Conservation (phyloP, 2,797 vertebrate species). For the Vultur gryphus region DNA sequence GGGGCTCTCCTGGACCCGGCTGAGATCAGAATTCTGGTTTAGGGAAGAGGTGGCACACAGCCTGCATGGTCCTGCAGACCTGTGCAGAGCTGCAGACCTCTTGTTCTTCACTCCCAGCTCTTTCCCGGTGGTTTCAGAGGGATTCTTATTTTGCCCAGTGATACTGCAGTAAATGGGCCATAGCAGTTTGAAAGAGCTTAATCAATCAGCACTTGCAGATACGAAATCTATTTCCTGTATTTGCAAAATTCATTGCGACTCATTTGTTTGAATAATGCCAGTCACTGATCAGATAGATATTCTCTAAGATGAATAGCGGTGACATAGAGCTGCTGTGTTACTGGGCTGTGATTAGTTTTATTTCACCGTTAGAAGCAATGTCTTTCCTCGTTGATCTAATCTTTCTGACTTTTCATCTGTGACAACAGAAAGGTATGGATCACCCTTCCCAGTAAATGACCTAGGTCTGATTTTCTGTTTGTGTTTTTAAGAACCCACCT, state of each 20-base stretch:
- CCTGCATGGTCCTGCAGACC: not conserved
- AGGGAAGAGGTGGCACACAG: not conserved
- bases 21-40: not conserved
- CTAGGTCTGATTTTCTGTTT: not conserved
- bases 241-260: not conserved
- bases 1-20: not conserved
- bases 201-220: not conserved
- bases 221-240: conserved; percentile 13
- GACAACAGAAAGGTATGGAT: not conserved
- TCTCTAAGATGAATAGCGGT: not conserved
- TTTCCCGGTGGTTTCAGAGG: not conserved
- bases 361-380: not conserved
- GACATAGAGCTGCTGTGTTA: not conserved
- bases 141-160: not conserved
- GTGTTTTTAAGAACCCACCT: not conserved
- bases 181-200: not conserved
- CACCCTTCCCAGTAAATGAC: not conserved
- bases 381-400: not conserved
- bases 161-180: not conserved
- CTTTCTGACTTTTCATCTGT: not conserved
- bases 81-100: not conserved
- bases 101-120: not conserved
- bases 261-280: not conserved
- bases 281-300: not conserved
- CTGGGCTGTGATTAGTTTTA: not conserved